Base-by-base conservation (phyloP, 2,113 vertebrate species). In the Pangasianodon gigas region DNA sequence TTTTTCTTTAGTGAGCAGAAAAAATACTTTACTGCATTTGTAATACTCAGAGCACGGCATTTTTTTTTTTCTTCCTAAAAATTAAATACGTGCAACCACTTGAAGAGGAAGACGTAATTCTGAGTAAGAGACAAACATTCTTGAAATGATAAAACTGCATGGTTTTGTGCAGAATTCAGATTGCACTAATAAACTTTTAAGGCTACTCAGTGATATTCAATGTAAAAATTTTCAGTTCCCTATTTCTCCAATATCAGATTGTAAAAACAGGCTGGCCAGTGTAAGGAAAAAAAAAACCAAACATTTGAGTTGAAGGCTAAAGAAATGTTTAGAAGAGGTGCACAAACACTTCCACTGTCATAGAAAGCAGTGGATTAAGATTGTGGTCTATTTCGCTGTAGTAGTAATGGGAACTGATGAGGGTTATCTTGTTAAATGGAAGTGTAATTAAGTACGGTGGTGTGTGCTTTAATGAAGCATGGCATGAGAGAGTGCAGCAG, bases 381-480 rank as follows among this genome's bases (percentile, higher is more conserved):
- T 85, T 88, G 26, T 32, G 83, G 32, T 88, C 75, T 69, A 87
- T 84, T 91, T 77, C 58, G n/a, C 51, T 77, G 75, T 48, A 89
- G 75, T 48, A 89, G 54, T 89, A 90, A 92, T 88, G 26, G 91
- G 51, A 93, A 93, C 88, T 79, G 86, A 91, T 92, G 75, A 89
- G 86, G 79, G 91, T 91, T 88, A 85, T 86, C 84, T 87, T 92
- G 65, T 88, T 87, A 83, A 91, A 92, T 75, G 87, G 90, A 89
- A 92, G 80, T 92, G 37, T 90, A 93, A 91, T 93, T 65, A 89
- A 90, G 86, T 65, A 69, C 56, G 77, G 75, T 84, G 46, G n/a
- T 91, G 88, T 90, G 88, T 69, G 89, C 83, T 92, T 92, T 90
- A 93, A 91, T 91, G 90, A 89, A 91, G 88, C 86, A 74, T 88